phyloP scores from a whole-genome alignment of 2,888 invertebrate genomes.

The Chrysolina haemoptera region DNA sequence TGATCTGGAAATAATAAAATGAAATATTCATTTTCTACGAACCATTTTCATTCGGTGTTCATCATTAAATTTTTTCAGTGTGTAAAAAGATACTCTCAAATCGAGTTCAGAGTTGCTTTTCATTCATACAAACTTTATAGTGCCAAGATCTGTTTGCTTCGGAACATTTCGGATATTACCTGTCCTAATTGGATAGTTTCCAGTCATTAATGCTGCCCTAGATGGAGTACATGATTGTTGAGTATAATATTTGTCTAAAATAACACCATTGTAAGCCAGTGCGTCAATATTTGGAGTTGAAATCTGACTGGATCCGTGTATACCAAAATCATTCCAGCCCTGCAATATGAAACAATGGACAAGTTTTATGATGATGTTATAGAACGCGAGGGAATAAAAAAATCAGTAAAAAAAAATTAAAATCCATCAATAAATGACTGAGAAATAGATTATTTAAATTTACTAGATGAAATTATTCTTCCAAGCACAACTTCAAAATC shows the following conservation, averaged over 20 bases:
- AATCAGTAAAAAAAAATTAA: too few species aligned
- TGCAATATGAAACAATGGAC: constrained; percentile 68
- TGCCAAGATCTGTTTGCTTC: background rate
- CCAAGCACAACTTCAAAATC: too few species aligned
- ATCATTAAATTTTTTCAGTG: background rate
- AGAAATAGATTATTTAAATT: too few species aligned
- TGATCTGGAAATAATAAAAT: too few species aligned
- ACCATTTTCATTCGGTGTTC: too few species aligned
- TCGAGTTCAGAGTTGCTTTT: too few species aligned
- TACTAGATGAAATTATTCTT: too few species aligned
- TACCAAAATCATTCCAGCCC: constrained; percentile 95
- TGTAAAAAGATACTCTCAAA: too few species aligned
- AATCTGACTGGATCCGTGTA: constrained; percentile 90
- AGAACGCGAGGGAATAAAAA: too few species aligned
- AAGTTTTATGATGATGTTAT: too few species aligned
- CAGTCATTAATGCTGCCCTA: constrained; percentile 85
- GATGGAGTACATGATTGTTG: constrained; percentile 91
- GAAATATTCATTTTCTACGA: too few species aligned
- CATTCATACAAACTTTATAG: background rate
- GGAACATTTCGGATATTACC: constrained; percentile 68
- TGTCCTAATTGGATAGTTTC: constrained; percentile 88
- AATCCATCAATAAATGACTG: too few species aligned
- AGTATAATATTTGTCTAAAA: constrained; percentile 88
- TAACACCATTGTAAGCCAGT: constrained; percentile 86
- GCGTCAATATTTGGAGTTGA: constrained; percentile 93